Evolutionary conservation across 2,888 invertebrate genomes (phyloP).

Genomic region (Physocephala rufipes): DNA sequence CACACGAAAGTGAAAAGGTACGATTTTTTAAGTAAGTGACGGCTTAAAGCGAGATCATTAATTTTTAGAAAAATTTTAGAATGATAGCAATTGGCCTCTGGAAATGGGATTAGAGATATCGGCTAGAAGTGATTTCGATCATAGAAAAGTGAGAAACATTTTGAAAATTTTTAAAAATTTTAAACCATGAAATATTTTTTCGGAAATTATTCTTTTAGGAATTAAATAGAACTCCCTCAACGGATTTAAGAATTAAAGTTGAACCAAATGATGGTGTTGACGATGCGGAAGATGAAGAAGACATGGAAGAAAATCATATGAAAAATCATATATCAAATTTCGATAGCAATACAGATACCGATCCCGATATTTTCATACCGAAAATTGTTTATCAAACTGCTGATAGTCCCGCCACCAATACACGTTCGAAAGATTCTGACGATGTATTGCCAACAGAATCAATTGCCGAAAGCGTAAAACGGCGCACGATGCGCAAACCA

Average conservation of each 20-base stretch:
- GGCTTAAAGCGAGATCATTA: too few relatives aligned
- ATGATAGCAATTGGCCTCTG: too few relatives aligned
- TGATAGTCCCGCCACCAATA: not conserved
- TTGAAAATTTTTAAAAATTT: not conserved
- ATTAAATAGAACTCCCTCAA: not conserved
- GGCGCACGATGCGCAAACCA: conserved; percentile 25
- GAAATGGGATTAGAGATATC: too few relatives aligned
- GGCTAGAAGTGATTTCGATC: too few relatives aligned
- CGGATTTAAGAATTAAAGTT: conserved; percentile 16
- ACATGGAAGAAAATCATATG: not conserved
- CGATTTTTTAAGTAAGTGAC: not conserved
- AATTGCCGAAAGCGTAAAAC: conserved; percentile 33
- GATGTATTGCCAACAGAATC: not conserved
- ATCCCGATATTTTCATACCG: conserved; percentile 21
- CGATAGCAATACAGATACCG: not conserved
- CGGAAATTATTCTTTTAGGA: not conserved
- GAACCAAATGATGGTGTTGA: not conserved
- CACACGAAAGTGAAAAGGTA: conserved; percentile 1
- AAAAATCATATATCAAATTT: not conserved
- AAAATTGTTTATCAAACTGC: conserved; percentile 17
- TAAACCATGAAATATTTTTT: too few relatives aligned
- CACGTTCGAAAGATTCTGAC: not conserved
- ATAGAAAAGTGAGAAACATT: not conserved
- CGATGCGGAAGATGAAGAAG: not conserved
- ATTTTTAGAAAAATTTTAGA: too few relatives aligned